Percentiles rank a stretch among this genome's conserved stretches.
These are phyloP conservation scores for Oophaga pumilio DNA, from an alignment of 2,113 vertebrate species.

Conservation along the genomic window DNA sequence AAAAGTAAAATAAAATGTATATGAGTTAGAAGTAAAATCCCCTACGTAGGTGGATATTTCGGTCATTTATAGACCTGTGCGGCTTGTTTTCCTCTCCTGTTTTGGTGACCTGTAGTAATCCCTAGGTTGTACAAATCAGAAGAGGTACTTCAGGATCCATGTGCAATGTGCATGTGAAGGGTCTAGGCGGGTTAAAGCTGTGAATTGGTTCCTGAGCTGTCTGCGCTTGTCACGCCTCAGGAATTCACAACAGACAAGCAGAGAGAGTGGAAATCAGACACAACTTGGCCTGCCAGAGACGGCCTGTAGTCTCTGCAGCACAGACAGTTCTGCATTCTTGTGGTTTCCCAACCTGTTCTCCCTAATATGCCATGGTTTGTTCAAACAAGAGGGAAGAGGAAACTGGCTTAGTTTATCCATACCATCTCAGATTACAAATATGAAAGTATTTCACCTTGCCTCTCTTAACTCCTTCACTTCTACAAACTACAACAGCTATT, in stretches of 20 bases:
- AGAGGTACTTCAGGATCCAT: slow-evolving; percentile 18
- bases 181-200: slow-evolving; percentile 9
- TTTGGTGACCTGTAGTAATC: slow-evolving; percentile 25
- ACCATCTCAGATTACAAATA: slow-evolving; percentile 25
- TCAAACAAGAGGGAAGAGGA: slow-evolving; percentile 44
- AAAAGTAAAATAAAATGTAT: no score
- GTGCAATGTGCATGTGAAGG: slow-evolving; percentile 10
- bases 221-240: slow-evolving; percentile 54
- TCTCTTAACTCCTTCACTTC: slow-evolving; percentile 30
- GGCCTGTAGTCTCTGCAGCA: slow-evolving; percentile 37
- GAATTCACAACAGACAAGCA: slow-evolving; percentile 55
- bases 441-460: slow-evolving; percentile 39
- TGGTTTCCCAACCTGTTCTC: slow-evolving; percentile 59
- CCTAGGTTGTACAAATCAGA: neutral
- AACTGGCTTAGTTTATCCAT: slow-evolving; percentile 27
- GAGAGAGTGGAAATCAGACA: slow-evolving; percentile 48
- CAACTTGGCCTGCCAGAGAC: slow-evolving; percentile 34
- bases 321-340: slow-evolving; percentile 59
- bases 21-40: neutral
- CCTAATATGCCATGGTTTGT: slow-evolving; percentile 47
- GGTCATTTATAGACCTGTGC: neutral
- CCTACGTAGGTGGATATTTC: neutral
- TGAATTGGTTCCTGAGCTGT: slow-evolving; percentile 49
- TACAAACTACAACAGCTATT: no score
- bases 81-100: neutral